Base-by-base conservation (phyloP, 1,140 invertebrate genomes). In the Asobara japonica region DNA sequence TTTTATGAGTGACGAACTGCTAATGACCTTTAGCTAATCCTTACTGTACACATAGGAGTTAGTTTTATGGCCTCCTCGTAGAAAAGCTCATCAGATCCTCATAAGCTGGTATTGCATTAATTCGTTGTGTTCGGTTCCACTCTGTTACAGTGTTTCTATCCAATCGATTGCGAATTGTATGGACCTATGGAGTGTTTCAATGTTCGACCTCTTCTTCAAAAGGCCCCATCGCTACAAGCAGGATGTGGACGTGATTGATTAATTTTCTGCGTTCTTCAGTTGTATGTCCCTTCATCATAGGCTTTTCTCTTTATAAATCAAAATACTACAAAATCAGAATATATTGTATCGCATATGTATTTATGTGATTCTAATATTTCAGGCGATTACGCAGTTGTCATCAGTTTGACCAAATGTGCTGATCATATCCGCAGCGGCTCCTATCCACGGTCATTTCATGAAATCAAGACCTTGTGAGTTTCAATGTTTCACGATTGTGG, bases 21-120 rank as follows among this genome's bases (percentile, higher is more conserved):
- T n/a, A 2, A 13, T 11, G n/a, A 8, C 2, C 8, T 29, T 16
- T 48, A 29, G 11, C 51, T 69, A 4, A 8, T n/a, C 30, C 30
- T 29, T 69, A 51, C 5, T 25, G 29, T 11, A 60, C 13, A 20
- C 18, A 41, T 71, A n/a, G 69, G n/a, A 3, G 61, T 65, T 7
- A 71, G 25, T n/a, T 33, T 56, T 10, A 60, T 65, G 7, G 69
- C 69, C 45, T 65, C 33, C 61, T 69, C 51, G 36, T 51, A 4
- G n/a, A 60, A 16, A 69, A 69, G 20, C 2, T n/a, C 6, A 69
- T 30, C 2, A 62, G 16, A 7, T 36, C 51, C n/a, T 70, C 31
- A 10, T 62, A 29, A 10, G 25, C 29, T 7, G 68, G 68, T 29
- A 70, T 70, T 31, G 56, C 41, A 10, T n/a, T 70, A 18, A 22